Percentiles rank a stretch among this genome's conserved stretches.
Evolutionary conservation across 1,140 invertebrate genomes (phyloP).

Genomic region (Trissolcus basalis): DNA sequence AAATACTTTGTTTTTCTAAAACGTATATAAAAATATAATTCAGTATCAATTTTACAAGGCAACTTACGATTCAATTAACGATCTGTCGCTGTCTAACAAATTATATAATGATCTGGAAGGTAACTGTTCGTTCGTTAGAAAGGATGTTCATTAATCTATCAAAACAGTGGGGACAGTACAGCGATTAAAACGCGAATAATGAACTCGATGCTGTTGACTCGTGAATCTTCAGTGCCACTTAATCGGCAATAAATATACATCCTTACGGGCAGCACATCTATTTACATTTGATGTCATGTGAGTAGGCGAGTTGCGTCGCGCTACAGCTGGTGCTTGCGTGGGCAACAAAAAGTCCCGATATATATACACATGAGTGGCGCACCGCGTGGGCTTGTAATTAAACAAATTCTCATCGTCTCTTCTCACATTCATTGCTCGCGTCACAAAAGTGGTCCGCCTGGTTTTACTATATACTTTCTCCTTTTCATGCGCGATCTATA

Average conservation of each 20-base stretch:
- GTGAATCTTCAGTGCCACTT: conserved; percentile 53
- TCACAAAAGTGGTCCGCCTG: conserved; percentile 28
- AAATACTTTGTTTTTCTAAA: too few species aligned
- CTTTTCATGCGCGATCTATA: conserved; percentile 20
- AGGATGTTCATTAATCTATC: conserved; percentile 49
- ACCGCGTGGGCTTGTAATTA: conserved; percentile 60
- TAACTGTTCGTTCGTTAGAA: background rate
- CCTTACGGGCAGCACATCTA: conserved; percentile 56
- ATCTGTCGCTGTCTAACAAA: too few species aligned
- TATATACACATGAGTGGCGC: conserved; percentile 35
- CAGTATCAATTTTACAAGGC: too few species aligned
- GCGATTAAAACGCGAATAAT: conserved; percentile 55
- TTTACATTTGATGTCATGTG: conserved; percentile 62
- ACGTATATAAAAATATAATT: too few species aligned
- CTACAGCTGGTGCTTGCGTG: conserved; percentile 51
- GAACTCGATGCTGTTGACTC: conserved; percentile 51
- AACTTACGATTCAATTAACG: too few species aligned
- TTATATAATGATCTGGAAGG: background rate
- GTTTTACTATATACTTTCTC: conserved; percentile 52
- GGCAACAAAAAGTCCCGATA: conserved; percentile 50
- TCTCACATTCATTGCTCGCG: conserved; percentile 47
- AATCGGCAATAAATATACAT: conserved; percentile 64
- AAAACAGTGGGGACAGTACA: conserved; percentile 39
- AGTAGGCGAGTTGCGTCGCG: conserved; percentile 56
- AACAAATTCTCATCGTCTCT: conserved; percentile 59